Evolutionary conservation across 2,797 vertebrate species (phyloP), one percentile per base, ranked within the genome.

Genomic region (Diplodus puntazzo): DNA sequence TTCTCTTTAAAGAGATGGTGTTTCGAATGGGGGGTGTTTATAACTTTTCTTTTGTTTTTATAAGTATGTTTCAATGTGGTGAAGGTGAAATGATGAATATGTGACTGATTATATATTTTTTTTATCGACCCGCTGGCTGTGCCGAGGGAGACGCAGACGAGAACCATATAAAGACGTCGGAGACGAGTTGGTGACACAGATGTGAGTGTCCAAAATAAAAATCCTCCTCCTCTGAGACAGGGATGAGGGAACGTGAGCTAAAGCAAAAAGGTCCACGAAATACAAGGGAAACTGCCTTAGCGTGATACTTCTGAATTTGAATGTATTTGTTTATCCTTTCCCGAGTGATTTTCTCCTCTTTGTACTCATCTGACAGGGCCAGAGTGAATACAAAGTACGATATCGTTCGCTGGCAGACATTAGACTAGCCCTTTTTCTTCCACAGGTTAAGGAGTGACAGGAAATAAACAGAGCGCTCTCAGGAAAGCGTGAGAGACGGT

Each of bases 361-460:
- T 78, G 64, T 85, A 69, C 59, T 80, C 48, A 21, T 65, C 39
- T n/a, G 39, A 62, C 11, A 5, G 34, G 55, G 71, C 60, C 64
- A 64, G 52, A 55, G 52, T 0, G 17, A 73, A 73, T 65, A 66
- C 20, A 72, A 69, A 85, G 69, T 70, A 39, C 65, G 48, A 71
- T 14, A 43, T 49, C 1, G 23, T 43, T 50, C 53, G 17, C 30
- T 46, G 58, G 58, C 69, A 77, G 81, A 75, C 52, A 30, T 39
- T 30, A 30, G 30, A 85, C 75, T 34, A 75, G 64, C 49, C 69
- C 53, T 82, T 85, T 85, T 87, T 85, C 73, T 85, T 87, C 81
- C 85, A 90, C 92, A 92, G 93, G 93, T 94, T 94, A 94, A 92
- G 92, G 86, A 94, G 86, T 91, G 89, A 93, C 93, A 94, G 94